Evolutionary conservation across 2,888 invertebrate species (phyloP).

Genomic region (Melanargia galathea): DNA sequence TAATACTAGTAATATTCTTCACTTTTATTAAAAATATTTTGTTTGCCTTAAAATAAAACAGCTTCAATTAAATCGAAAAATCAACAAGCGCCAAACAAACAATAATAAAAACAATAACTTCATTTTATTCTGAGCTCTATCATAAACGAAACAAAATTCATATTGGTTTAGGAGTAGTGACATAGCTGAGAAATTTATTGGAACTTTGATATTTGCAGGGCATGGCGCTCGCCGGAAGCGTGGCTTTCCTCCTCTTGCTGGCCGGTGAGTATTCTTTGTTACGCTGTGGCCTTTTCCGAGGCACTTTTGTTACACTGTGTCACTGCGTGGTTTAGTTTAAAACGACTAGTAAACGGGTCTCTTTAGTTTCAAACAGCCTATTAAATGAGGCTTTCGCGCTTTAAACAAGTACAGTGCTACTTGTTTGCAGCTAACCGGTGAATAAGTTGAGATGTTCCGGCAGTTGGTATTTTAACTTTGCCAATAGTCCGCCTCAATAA

Average conservation of each 20-base stretch:
- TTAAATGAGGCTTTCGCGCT: slow-evolving; percentile 3
- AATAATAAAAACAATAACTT: not conserved
- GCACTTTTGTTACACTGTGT: not conserved
- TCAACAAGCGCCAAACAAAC: slow-evolving; percentile 4
- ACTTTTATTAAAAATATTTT: not conserved
- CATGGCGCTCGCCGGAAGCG: slow-evolving; percentile 40
- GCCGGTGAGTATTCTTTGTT: slow-evolving; percentile 43
- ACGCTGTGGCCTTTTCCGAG: slow-evolving; percentile 12
- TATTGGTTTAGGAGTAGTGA: not conserved
- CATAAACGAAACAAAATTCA: not conserved
- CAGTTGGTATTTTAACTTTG: slow-evolving; percentile 2
- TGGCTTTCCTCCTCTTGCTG: slow-evolving; percentile 44
- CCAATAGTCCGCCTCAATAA: not conserved
- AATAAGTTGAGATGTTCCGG: slow-evolving; percentile 1
- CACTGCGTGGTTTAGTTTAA: not conserved
- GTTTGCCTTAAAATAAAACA: not conserved
- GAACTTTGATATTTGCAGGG: slow-evolving; percentile 30
- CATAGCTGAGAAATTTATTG: slow-evolving; percentile 4
- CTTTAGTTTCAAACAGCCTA: slow-evolving; percentile 3
- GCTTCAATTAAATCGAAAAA: slow-evolving; percentile 8
- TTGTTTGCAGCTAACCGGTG: not conserved
- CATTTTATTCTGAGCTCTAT: not conserved
- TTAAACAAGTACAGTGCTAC: not conserved
- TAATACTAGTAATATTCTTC: too few species aligned
- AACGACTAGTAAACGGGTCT: not conserved